Percentiles rank a stretch among this genome's conserved stretches.
These are phyloP conservation scores for Pegoplata infirma DNA, from an alignment of 2,888 invertebrate genomes.

Conservation along the genomic window DNA sequence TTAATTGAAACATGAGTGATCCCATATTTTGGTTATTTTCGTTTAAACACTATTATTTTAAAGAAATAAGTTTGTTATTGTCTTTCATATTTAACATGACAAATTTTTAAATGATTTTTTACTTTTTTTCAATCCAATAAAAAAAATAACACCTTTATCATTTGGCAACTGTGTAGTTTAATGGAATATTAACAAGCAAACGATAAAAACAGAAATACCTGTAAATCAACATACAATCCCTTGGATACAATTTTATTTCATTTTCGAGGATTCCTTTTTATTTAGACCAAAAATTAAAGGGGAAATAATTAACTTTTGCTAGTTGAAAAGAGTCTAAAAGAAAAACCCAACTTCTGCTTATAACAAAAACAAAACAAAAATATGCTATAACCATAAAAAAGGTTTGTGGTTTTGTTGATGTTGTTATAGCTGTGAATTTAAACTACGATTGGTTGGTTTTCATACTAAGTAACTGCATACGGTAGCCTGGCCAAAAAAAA, in stretches of 20 bases:
- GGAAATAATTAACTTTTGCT: slow-evolving; percentile 61
- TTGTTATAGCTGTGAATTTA: slow-evolving; percentile 28
- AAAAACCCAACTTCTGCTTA: background rate
- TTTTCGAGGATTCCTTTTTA: slow-evolving; percentile 57
- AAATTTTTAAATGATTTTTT: background rate
- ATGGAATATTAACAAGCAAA: slow-evolving; percentile 12
- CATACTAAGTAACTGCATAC: background rate
- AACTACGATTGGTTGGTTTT: slow-evolving; percentile 20
- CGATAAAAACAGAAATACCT: slow-evolving; percentile 48
- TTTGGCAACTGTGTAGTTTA: background rate
- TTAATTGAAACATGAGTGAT: no score
- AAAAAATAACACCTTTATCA: background rate
- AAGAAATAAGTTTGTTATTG: no score
- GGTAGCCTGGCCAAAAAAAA: background rate
- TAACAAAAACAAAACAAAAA: background rate
- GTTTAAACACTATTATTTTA: no score
- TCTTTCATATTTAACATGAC: no score
- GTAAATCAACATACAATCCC: slow-evolving; percentile 59
- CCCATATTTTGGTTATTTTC: no score
- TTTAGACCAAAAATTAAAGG: slow-evolving; percentile 59
- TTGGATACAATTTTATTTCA: slow-evolving; percentile 56
- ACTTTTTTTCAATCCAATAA: background rate
- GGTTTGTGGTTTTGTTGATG: slow-evolving; percentile 51
- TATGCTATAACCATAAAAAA: slow-evolving; percentile 55
- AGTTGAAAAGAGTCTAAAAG: slow-evolving; percentile 12